phyloP scores from a whole-genome alignment of 2,113 vertebrate genomes.

The Phylloscopus whistleri region DNA sequence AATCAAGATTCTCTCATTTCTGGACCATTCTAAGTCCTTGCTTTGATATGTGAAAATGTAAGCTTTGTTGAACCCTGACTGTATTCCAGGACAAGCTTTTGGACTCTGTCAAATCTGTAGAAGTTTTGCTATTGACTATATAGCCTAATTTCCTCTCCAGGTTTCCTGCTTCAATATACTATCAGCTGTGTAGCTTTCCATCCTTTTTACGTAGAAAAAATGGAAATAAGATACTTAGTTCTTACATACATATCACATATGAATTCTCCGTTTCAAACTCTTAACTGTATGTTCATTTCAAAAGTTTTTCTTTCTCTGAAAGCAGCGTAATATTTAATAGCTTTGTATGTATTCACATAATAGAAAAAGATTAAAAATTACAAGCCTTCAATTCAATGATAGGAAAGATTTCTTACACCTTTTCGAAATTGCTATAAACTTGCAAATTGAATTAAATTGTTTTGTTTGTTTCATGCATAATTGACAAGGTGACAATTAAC shows the following conservation, averaged over 20 bases:
- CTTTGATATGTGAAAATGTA: not conserved
- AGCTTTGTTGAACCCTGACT: not conserved
- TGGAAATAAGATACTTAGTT: not conserved
- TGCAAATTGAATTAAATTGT: constrained; percentile 16
- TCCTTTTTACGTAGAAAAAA: not conserved
- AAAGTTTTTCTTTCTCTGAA: not conserved
- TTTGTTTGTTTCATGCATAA: constrained; percentile 45
- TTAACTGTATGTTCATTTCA: not conserved
- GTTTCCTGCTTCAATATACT: not conserved
- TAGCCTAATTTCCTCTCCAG: not conserved
- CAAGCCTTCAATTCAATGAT: not conserved
- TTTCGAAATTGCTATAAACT: constrained; percentile 4
- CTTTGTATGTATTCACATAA: not conserved
- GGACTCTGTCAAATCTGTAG: not conserved
- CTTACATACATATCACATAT: rapidly evolving
- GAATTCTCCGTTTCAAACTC: not conserved
- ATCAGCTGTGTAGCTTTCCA: not conserved
- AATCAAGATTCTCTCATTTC: not conserved
- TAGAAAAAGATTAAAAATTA: not conserved
- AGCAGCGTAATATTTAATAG: not conserved
- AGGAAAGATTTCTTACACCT: not conserved
- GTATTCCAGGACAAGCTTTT: not conserved
- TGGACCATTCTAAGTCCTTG: not conserved
- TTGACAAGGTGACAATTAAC: constrained; percentile 40
- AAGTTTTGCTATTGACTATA: not conserved